Base-by-base conservation (phyloP, 2,113 vertebrate species). In the Malaclemys terrapin region DNA sequence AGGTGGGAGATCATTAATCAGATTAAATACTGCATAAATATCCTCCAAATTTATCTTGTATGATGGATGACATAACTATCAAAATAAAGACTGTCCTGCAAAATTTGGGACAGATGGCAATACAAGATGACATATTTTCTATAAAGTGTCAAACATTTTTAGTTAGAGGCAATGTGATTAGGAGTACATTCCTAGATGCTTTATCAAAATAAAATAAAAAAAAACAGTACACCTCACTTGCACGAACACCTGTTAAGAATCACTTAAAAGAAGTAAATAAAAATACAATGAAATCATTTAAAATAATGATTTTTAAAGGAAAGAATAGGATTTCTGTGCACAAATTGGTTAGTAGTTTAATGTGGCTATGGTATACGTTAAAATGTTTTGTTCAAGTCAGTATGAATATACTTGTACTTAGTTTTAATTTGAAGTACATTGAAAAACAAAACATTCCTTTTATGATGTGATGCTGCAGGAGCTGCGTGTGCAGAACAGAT, bases 41-140 rank as follows among this genome's bases (percentile, higher is more conserved):
- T 49, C n/a, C 25, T 81, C 76, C 91, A 91, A 93, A 95, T 96
- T 85, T 76, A 87, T 95, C 88, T 92, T 93, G 84, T 52, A 91
- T 94, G 95, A 94, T 75, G 17, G 20, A 62, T 94, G 94, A 89
- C 95, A 96, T 80, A 85, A 53, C 94, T 90, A 93, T 96, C 95
- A 97, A 95, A 97, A 96, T 92, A 97, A 97, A 97, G 93, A 97
- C 82, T 94, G 96, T 96, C 96, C 96, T 97, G 93, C 94, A 97
- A 89, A 97, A 95, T 94, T 97, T 95, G 92, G 97, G 96, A 97
- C 97, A 97, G 97, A 97, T 97, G 97, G 97, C 90, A 94, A 88
- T 87, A 91, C 85, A 97, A 97, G 93, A 97, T 97, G 90, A 97
- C 95, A 97, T 96, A 65, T 94, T 97, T 95, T 96, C 95, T 75